These are phyloP conservation scores for Monoplex corrugatus DNA, from an alignment of 2,888 invertebrate species.

Conservation along the genomic window DNA sequence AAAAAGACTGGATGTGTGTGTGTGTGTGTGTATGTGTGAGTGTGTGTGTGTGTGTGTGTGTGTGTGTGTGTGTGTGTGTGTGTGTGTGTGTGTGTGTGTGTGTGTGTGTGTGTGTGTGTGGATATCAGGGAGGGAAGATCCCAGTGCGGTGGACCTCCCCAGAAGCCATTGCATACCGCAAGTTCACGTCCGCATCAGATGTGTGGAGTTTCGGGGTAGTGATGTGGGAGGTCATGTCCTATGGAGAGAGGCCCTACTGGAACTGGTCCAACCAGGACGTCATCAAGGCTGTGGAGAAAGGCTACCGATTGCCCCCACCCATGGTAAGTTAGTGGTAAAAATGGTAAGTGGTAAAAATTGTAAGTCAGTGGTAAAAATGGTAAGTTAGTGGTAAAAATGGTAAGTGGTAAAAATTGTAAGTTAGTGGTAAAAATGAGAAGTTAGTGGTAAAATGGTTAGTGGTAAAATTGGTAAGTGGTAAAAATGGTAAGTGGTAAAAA, in stretches of 20 bases:
- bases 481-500: no score
- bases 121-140: slow-evolving; percentile 93
- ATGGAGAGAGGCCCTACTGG: slow-evolving; percentile 99
- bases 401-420: no score
- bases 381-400: slow-evolving; percentile 65
- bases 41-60: background rate
- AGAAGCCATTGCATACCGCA: slow-evolving; percentile 98
- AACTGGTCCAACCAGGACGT: slow-evolving; percentile 99
- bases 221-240: slow-evolving; percentile 99
- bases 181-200: slow-evolving; percentile 99
- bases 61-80: background rate
- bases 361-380: no score
- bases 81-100: background rate
- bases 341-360: no score
- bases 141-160: slow-evolving; percentile 99
- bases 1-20: no score
- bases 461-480: no score
- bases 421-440: no score
- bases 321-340: slow-evolving; percentile 79
- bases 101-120: background rate
- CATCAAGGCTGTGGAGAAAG: slow-evolving; percentile 98
- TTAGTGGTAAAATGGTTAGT: background rate
- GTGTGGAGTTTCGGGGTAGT: slow-evolving; percentile 99
- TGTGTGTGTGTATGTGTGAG: no score
- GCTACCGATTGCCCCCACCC: slow-evolving; percentile 89